phyloP scores from a whole-genome alignment of 2,113 vertebrate genomes.

The Pycnonotus jocosus region DNA sequence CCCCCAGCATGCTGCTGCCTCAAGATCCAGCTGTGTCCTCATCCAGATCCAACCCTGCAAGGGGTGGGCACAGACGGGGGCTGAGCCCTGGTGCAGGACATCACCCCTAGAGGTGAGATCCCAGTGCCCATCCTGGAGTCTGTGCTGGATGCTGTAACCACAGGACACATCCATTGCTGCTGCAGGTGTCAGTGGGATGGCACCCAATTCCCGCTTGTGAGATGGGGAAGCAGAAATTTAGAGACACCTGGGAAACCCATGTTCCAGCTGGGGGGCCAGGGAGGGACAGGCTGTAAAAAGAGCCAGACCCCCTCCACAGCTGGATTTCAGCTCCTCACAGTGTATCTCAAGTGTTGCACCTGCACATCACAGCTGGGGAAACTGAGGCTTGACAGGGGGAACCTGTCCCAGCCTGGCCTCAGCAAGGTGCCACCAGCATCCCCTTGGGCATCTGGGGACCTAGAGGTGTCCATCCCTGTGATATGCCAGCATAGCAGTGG shows the following conservation, averaged over 20 bases:
- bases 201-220: not conserved
- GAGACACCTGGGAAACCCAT: not conserved
- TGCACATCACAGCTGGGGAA: not conserved
- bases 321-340: not conserved
- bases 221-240: not conserved
- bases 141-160: not conserved
- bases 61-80: not conserved
- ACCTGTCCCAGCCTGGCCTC: not conserved
- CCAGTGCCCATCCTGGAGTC: rapidly evolving
- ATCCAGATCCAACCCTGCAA: not conserved
- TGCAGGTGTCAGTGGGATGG: rapidly evolving
- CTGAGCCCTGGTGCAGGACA: not conserved
- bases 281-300: not conserved
- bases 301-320: not conserved
- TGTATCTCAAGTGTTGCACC: rapidly evolving
- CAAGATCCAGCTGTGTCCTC: not conserved
- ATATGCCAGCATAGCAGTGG: not conserved
- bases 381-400: not conserved
- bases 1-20: not conserved
- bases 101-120: not conserved
- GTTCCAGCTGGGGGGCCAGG: rapidly evolving
- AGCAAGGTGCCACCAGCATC: not conserved
- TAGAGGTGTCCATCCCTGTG: not conserved
- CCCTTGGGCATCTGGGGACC: not conserved
- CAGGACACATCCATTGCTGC: rapidly evolving